phyloP scores from a whole-genome alignment of 2,113 vertebrate genomes.

The Tupaia chinensis region DNA sequence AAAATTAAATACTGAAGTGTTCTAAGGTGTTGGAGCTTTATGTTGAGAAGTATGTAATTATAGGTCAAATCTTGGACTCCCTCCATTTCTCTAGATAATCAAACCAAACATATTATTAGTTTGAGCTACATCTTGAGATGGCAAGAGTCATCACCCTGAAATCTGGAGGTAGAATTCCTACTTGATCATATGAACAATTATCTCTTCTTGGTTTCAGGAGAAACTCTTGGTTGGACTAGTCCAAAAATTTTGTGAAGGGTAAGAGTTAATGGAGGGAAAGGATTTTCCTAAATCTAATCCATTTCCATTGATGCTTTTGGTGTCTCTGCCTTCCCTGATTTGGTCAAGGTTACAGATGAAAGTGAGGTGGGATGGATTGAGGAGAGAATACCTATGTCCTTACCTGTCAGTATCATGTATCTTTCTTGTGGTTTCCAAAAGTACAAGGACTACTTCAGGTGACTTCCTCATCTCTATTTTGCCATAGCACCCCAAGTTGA shows the following conservation, averaged over 20 bases:
- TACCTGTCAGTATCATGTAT: not conserved
- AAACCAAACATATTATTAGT: not conserved
- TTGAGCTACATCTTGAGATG: not conserved
- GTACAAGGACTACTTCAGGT: not conserved
- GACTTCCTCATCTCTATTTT: not conserved
- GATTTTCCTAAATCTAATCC: too few relatives aligned
- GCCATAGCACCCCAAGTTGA: not conserved
- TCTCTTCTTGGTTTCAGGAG: not conserved
- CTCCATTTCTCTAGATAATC: not conserved
- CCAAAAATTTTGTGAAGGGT: not conserved
- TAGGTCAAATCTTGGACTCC: not conserved
- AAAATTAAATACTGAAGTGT: not conserved
- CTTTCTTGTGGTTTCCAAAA: not conserved
- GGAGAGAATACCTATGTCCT: not conserved
- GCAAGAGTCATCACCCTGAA: not conserved
- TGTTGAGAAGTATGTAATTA: not conserved
- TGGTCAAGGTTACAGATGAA: not conserved
- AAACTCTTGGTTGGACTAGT: not conserved
- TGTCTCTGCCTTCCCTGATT: not conserved
- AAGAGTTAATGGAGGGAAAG: not conserved
- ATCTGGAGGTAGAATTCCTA: not conserved
- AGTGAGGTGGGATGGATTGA: not conserved
- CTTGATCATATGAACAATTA: not conserved
- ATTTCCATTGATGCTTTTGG: fast-evolving
- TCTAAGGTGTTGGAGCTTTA: not conserved